Conservation (phyloP, 2,113 vertebrate species). For the Chaetura pelagica region DNA sequence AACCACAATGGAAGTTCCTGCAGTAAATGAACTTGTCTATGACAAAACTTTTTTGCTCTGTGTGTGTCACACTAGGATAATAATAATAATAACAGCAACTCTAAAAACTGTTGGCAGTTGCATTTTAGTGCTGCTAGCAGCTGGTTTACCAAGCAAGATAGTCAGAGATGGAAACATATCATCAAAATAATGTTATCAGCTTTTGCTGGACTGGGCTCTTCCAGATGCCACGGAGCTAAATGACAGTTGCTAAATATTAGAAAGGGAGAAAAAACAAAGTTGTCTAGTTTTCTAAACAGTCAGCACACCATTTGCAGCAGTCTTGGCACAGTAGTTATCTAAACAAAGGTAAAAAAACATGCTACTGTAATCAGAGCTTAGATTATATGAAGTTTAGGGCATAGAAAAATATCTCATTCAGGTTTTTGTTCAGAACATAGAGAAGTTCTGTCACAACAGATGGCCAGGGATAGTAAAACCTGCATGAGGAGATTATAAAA, state of each 20-base stretch:
- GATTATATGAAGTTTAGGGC: conserved; percentile 22
- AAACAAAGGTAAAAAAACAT: conserved; percentile 25
- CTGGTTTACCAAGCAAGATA: conserved; percentile 5
- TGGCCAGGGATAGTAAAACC: conserved; percentile 28
- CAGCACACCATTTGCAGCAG: neutral
- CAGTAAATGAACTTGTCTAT: neutral
- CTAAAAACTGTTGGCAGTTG: neutral
- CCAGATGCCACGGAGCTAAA: conserved; percentile 33
- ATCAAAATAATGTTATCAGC: conserved; percentile 19
- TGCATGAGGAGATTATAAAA: conserved; percentile 7
- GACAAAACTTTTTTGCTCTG: neutral
- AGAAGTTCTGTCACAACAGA: conserved; percentile 43
- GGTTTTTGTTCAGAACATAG: neutral
- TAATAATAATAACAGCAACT: neutral
- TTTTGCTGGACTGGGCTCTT: conserved; percentile 23
- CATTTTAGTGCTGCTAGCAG: conserved; percentile 23
- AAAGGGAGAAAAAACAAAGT: neutral
- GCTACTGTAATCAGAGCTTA: neutral
- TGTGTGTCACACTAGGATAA: neutral
- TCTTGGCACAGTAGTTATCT: conserved; percentile 7
- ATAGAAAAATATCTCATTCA: conserved; percentile 23
- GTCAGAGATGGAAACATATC: neutral
- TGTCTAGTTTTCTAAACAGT: neutral
- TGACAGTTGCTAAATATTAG: conserved; percentile 28
- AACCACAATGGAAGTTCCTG: neutral